Conservation (phyloP, 2,888 invertebrate genomes). For the Peribatodes rhomboidaria region DNA sequence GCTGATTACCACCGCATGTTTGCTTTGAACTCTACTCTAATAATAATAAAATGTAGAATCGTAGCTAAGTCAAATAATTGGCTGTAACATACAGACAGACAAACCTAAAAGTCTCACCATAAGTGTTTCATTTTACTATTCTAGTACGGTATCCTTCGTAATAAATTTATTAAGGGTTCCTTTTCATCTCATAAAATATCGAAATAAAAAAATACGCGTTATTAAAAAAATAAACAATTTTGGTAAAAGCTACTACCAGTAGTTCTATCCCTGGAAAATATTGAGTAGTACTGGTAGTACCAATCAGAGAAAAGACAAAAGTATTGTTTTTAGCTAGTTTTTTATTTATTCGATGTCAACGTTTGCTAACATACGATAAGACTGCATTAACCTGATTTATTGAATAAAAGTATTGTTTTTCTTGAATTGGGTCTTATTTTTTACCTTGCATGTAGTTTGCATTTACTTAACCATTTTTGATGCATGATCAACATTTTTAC, state of each 20-base stretch:
- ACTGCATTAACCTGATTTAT: conserved; percentile 67
- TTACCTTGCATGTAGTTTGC: conserved; percentile 57
- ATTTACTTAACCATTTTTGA: background rate
- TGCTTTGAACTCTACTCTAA: background rate
- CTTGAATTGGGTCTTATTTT: conserved; percentile 69
- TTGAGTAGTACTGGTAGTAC: conserved; percentile 7
- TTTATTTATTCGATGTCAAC: conserved; percentile 41
- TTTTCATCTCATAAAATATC: background rate
- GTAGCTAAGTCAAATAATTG: too few species aligned
- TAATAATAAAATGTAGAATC: background rate
- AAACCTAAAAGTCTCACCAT: too few species aligned
- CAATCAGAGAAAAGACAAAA: background rate
- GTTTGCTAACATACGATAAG: conserved; percentile 69
- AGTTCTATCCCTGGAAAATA: conserved; percentile 4
- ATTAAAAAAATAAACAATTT: too few species aligned
- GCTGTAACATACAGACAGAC: too few species aligned
- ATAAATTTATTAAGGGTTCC: too few species aligned
- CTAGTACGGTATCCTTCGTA: too few species aligned
- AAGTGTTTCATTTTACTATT: too few species aligned
- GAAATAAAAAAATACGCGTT: too few species aligned
- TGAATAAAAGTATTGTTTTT: conserved; percentile 77
- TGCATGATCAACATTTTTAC: background rate
- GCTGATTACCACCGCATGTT: background rate
- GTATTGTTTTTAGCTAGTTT: conserved; percentile 29
- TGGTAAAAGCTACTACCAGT: too few species aligned